Conservation (phyloP, 2,888 invertebrate genomes). For the Cordilura impudica region DNA sequence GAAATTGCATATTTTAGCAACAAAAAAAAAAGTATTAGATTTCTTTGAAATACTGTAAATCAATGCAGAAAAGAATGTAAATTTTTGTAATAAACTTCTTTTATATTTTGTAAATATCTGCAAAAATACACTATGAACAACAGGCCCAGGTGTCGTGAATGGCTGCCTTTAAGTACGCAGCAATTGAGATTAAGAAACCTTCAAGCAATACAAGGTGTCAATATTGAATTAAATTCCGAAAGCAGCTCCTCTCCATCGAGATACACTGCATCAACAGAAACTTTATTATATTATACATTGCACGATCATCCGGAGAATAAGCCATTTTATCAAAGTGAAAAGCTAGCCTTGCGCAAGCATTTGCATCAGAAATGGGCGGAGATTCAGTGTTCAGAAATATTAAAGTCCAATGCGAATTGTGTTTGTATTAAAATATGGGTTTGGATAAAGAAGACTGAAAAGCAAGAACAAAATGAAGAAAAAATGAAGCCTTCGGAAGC, state of each 20-base stretch:
- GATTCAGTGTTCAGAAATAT: conserved; percentile 83
- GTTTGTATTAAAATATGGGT: conserved; percentile 77
- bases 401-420: conserved; percentile 78
- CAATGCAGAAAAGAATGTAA: conserved; percentile 29
- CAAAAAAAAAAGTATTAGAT: conserved; percentile 19
- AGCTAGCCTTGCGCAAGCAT: conserved; percentile 82
- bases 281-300: conserved; percentile 87
- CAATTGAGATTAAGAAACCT: conserved; percentile 90
- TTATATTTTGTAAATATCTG: conserved; percentile 11
- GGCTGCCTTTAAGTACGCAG: conserved; percentile 86
- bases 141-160: conserved; percentile 71
- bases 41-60: background rate
- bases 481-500: too few relatives aligned
- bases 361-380: conserved; percentile 89
- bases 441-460: conserved; percentile 65
- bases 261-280: conserved; percentile 70
- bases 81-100: background rate
- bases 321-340: conserved; percentile 90
- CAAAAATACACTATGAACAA: conserved; percentile 67
- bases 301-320: conserved; percentile 89
- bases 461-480: background rate
- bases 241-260: background rate
- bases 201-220: conserved; percentile 85
- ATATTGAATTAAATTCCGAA: conserved; percentile 76
- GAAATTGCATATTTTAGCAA: conserved; percentile 23